Evolutionary conservation across 37 sponge, comb jelly and placozoan species (phyloP), one percentile per base, ranked within the genome.

Genomic region (Oopsacas minuta): DNA sequence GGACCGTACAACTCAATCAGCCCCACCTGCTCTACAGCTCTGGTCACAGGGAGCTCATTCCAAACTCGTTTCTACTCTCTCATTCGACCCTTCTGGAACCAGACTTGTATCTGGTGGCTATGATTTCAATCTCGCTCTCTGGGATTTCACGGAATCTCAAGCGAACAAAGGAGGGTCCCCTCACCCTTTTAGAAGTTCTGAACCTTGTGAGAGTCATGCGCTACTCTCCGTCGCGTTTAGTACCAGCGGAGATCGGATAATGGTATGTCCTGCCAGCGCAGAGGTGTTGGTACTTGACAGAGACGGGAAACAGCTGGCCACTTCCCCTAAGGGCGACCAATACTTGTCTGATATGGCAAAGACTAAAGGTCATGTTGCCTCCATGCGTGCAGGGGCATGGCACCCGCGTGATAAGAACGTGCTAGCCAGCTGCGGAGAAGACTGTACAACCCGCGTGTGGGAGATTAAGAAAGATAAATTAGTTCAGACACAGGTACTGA

Each of bases 241-340:
- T 82, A 85, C 53, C 37, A 90, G 91, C 82, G 97, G 97, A 52
- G 94, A 94, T 52, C 37, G 84, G 32, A 85, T 96, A 35, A 84
- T 94, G 1, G 88, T 94, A 23, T 89, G 91, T 10, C 35, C 94
- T 37, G 94, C 93, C 20, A 91, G 85, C 83, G 91, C 97, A n/a
- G 92, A 96, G 87, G 89, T 90, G 49, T 8, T 37, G 81, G 95
- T 95, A 36, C 39, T 95, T 49, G 95, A 94, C 46, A 83, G 95
- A 83, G 94, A 95, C 92, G 95, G 95, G 5, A 83, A 83, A 86
- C 52, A 52, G 25, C 53, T 89, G 35, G 84, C 90, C 83, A 89
- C 94, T 83, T 93, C 92, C 52, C 90, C 89, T 35, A 92, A 94
- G 53, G 98, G 98, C 36, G 93, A 94, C 88, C 93, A 90, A 82